Evolutionary conservation across 2,113 vertebrate species (phyloP).

Genomic region (Osmerus eperlanus): DNA sequence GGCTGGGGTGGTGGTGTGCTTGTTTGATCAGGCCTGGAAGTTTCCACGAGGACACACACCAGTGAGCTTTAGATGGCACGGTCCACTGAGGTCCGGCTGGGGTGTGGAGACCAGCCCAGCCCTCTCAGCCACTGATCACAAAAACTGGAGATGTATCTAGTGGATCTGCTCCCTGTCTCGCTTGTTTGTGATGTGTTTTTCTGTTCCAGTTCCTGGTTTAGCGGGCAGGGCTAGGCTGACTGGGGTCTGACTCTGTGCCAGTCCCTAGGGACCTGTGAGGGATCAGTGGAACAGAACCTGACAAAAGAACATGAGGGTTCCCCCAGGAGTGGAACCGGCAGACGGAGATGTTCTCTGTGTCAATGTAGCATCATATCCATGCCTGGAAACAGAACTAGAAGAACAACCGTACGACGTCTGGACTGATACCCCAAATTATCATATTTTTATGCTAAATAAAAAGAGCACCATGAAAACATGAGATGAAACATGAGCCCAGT

Average conservation of each 20-base stretch:
- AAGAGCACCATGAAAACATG: conserved; percentile 37
- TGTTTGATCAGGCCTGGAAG: conserved; percentile 19
- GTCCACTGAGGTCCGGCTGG: not conserved
- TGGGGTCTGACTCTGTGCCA: conserved; percentile 38
- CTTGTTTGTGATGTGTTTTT: conserved; percentile 44
- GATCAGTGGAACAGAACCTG: conserved; percentile 65
- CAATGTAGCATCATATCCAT: not conserved
- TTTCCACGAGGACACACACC: conserved; percentile 25
- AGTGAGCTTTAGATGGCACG: conserved; percentile 12
- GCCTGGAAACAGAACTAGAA: conserved; percentile 30
- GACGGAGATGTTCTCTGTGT: conserved; percentile 30
- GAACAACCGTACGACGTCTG: not conserved
- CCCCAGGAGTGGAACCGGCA: conserved; percentile 45
- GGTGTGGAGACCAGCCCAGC: not conserved
- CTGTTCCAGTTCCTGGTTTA: conserved; percentile 64
- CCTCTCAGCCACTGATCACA: conserved; percentile 38
- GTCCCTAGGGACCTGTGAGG: conserved; percentile 48
- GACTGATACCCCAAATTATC: too few relatives aligned
- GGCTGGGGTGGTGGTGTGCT: conserved; percentile 12
- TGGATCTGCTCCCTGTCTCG: conserved; percentile 52
- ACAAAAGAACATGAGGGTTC: conserved; percentile 62
- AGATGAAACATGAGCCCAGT: conserved; percentile 50
- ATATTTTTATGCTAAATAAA: too few relatives aligned
- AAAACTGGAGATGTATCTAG: conserved; percentile 31
- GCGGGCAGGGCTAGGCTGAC: conserved; percentile 57